Evolutionary conservation across 2,113 vertebrate species (phyloP).

Genomic region (Hemibagrus wyckioides): DNA sequence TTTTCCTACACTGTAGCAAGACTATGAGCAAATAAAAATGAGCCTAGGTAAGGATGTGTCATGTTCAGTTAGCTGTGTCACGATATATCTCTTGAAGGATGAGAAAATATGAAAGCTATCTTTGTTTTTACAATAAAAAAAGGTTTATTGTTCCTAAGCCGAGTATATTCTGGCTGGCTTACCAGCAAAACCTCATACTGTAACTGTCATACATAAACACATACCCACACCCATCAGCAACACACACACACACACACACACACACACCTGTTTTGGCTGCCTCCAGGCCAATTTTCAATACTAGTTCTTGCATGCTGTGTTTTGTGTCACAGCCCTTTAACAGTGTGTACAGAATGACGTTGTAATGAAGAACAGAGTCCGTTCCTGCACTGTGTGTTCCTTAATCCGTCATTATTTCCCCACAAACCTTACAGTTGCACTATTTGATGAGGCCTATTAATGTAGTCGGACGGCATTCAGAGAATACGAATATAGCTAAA

Average conservation of each 20-base stretch:
- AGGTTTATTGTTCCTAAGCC: not conserved
- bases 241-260: constrained; percentile 12
- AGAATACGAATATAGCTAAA: not conserved
- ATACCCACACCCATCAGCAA: constrained; percentile 4
- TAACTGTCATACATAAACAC: not conserved
- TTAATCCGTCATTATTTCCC: not conserved
- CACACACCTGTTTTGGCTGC: constrained; percentile 21
- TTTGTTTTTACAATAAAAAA: not conserved
- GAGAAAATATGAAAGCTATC: not conserved
- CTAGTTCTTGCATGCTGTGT: constrained; percentile 32
- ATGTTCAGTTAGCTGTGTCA: not conserved
- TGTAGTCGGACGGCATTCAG: not conserved
- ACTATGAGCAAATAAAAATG: not conserved
- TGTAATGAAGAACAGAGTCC: not conserved
- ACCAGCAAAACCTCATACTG: not conserved
- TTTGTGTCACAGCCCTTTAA: not conserved
- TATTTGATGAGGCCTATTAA: not conserved
- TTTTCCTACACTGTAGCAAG: not conserved
- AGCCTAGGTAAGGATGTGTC: not conserved
- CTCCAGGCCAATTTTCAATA: constrained; percentile 17
- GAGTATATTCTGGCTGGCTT: not conserved
- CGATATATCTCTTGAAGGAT: not conserved
- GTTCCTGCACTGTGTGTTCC: not conserved
- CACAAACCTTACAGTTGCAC: not conserved
- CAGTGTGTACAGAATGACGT: not conserved